Percentiles rank a stretch among this genome's conserved stretches.
These are phyloP conservation scores for Aurelia sp. DNA, from an alignment of 30 jellyfish, hydroid and myxozoan genomes.

Conservation along the genomic window DNA sequence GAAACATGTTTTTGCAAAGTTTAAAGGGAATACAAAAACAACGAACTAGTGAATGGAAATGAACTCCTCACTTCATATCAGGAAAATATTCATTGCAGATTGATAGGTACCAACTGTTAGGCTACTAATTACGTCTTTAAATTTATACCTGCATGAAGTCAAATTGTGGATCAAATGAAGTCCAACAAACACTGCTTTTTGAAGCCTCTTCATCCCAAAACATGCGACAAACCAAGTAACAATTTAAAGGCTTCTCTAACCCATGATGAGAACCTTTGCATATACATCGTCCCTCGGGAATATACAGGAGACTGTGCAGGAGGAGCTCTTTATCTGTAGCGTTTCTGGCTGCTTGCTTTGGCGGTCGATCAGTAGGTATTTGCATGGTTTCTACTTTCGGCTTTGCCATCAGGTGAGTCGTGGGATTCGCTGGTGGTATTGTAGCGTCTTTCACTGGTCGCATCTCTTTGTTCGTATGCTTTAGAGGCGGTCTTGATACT, in stretches of 20 bases:
- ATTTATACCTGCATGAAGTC: constrained; percentile 54
- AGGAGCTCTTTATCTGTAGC: not conserved
- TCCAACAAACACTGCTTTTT: constrained; percentile 76
- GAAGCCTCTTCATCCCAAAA: constrained; percentile 67
- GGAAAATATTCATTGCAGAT: too few species aligned
- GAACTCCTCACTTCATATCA: too few species aligned
- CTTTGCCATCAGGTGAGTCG: not conserved
- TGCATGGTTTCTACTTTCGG: too few species aligned
- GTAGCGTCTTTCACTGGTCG: not conserved
- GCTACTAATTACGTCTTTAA: too few species aligned
- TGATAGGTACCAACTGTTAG: too few species aligned
- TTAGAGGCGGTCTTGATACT: not conserved
- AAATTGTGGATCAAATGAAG: constrained; percentile 64
- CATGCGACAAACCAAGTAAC: constrained; percentile 66
- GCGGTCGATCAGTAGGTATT: too few species aligned
- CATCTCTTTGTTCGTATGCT: not conserved
- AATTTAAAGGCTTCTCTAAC: constrained; percentile 15
- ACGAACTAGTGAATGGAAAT: too few species aligned
- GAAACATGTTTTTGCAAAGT: too few species aligned
- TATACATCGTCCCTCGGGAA: constrained; percentile 57
- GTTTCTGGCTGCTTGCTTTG: too few species aligned
- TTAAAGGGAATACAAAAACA: too few species aligned
- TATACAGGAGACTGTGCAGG: constrained; percentile 44
- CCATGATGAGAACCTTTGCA: not conserved
- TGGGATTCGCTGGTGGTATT: not conserved